These are phyloP conservation scores for Synodontis membranacea DNA, from an alignment of 2,113 vertebrate species.

Conservation along the genomic window DNA sequence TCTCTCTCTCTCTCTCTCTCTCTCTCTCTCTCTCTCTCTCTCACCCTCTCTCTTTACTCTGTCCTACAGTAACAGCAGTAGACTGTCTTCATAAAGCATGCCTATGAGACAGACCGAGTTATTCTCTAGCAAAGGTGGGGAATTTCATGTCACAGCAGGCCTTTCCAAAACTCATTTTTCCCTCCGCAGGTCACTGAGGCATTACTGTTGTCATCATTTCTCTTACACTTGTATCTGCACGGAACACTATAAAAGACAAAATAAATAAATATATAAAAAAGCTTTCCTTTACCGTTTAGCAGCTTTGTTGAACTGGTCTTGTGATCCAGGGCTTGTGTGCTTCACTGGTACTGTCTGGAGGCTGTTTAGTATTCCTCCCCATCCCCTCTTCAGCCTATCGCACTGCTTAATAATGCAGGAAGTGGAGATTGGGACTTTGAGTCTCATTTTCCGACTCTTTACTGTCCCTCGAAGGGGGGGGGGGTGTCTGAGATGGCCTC, in stretches of 20 bases:
- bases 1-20: neutral
- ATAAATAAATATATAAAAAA: neutral
- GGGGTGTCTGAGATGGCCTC: neutral
- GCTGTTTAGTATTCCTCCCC: conserved; percentile 31
- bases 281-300: neutral
- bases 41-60: neutral
- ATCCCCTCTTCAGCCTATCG: neutral
- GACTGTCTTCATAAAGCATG: conserved; percentile 10
- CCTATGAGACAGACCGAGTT: conserved; percentile 2
- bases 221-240: neutral
- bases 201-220: conserved; percentile 26
- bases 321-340: neutral
- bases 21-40: neutral
- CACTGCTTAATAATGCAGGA: conserved; percentile 39
- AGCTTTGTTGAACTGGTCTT: neutral
- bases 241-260: conserved; percentile 9
- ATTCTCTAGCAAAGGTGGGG: conserved; percentile 13
- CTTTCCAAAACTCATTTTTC: conserved; percentile 18
- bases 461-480: conserved; percentile 18
- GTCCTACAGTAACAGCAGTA: neutral
- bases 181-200: conserved; percentile 3
- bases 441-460: conserved; percentile 22
- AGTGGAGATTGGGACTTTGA: neutral
- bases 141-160: conserved; percentile 32
- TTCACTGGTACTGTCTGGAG: neutral